A percentile compares a stretch with the other conserved stretches of the same genome.
phyloP scores from a whole-genome alignment of 2,797 vertebrate species.

The Siniperca obscura region DNA sequence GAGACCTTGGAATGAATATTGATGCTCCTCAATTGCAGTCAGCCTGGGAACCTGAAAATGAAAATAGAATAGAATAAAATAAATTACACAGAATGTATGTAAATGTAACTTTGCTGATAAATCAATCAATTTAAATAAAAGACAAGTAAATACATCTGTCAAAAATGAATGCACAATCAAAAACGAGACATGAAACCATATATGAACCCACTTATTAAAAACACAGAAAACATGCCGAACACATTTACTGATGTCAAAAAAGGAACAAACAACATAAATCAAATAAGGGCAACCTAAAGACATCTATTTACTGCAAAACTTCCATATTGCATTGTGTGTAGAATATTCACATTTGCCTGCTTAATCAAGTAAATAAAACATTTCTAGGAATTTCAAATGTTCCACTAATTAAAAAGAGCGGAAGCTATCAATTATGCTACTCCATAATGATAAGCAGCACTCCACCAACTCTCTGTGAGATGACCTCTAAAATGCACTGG shows the following conservation, averaged over 20 bases:
- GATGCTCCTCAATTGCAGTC: slow-evolving; percentile 57
- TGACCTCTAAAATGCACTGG: slow-evolving; percentile 48
- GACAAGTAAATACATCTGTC: background rate
- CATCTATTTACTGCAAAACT: slow-evolving; percentile 2
- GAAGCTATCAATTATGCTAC: slow-evolving; percentile 58
- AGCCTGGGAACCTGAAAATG: slow-evolving; percentile 53
- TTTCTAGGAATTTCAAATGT: slow-evolving; percentile 51
- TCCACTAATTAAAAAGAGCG: slow-evolving; percentile 58
- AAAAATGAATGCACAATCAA: background rate
- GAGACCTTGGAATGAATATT: slow-evolving; percentile 21
- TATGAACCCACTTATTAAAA: background rate
- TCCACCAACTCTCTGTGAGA: slow-evolving; percentile 38
- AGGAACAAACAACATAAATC: slow-evolving; percentile 14
- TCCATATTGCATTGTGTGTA: background rate
- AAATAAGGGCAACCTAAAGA: slow-evolving; percentile 14
- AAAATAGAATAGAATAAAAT: slow-evolving; percentile 32
- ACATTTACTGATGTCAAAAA: background rate
- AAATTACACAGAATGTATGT: slow-evolving; percentile 11
- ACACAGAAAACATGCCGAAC: background rate
- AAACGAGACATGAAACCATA: background rate
- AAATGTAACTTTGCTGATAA: background rate
- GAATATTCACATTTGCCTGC: slow-evolving; percentile 11
- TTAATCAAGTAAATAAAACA: slow-evolving; percentile 40
- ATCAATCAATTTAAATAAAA: background rate
- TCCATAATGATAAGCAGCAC: slow-evolving; percentile 58